Conservation (phyloP, 2,888 invertebrate genomes). For the Onchidella celtica region DNA sequence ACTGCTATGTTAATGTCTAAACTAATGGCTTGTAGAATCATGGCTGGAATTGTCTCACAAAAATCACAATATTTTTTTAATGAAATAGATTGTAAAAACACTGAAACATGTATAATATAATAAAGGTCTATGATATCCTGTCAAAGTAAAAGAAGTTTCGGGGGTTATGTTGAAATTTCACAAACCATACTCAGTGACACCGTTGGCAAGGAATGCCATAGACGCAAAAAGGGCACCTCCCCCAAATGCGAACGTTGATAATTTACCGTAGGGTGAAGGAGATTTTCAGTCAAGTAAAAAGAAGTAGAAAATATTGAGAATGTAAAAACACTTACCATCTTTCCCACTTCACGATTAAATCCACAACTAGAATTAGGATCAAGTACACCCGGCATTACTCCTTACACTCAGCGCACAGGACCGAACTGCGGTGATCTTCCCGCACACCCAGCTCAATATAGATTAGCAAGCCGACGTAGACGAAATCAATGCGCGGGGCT, state of each 20-base stretch:
- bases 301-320: neutral
- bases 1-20: too few relatives aligned
- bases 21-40: too few relatives aligned
- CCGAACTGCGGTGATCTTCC: constrained; percentile 1
- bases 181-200: neutral
- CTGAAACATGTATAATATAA: too few relatives aligned
- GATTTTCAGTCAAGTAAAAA: neutral
- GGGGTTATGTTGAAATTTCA: too few relatives aligned
- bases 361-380: constrained; percentile 24
- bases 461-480: constrained; percentile 15
- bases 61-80: too few relatives aligned
- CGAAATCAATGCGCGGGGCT: constrained; percentile 18
- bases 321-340: constrained; percentile 39
- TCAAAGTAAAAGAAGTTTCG: too few relatives aligned
- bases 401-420: neutral
- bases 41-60: too few relatives aligned
- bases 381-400: constrained; percentile 47
- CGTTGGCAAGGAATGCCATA: neutral
- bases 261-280: too few relatives aligned
- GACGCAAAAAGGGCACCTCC: constrained; percentile 27
- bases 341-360: constrained; percentile 32
- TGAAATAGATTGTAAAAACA: too few relatives aligned
- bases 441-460: constrained; percentile 40
- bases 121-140: too few relatives aligned
- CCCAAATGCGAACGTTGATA: too few relatives aligned